Evolutionary conservation across 2,888 invertebrate genomes (phyloP).

Genomic region (Loripinus fragilis): DNA sequence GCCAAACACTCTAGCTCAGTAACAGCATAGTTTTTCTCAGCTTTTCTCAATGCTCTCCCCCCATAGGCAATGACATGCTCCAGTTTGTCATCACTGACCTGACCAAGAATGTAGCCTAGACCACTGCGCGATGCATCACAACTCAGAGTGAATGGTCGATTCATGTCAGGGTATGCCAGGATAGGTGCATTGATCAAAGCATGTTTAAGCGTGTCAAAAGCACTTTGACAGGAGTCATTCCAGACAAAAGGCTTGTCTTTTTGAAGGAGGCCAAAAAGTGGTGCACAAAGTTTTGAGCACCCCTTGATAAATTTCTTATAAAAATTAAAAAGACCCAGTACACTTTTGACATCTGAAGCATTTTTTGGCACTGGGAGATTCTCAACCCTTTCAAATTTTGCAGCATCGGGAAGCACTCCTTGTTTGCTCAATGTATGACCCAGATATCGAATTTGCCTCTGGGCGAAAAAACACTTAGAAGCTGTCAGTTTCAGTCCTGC

Average conservation of each 20-base stretch:
- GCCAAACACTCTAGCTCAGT: conserved; percentile 48
- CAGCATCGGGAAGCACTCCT: conserved; percentile 39
- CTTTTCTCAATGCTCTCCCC: conserved; percentile 26
- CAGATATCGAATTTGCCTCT: conserved; percentile 36
- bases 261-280: conserved; percentile 7
- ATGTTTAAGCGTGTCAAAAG: conserved; percentile 21
- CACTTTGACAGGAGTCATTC: conserved; percentile 5
- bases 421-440: conserved; percentile 32
- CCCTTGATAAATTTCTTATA: conserved; percentile 9
- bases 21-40: conserved; percentile 38
- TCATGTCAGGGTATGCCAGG: conserved; percentile 47
- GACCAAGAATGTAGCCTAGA: conserved; percentile 56
- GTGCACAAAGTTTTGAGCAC: background rate
- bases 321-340: conserved; percentile 16
- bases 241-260: conserved; percentile 10
- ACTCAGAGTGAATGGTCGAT: conserved; percentile 38
- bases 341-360: conserved; percentile 24
- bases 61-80: conserved; percentile 51
- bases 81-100: conserved; percentile 34
- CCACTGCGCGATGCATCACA: conserved; percentile 51
- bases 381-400: conserved; percentile 33
- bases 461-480: conserved; percentile 44
- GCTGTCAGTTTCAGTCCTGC: conserved; percentile 37
- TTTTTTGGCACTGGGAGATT: conserved; percentile 11
- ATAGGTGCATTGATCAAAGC: conserved; percentile 39